Base-by-base conservation (phyloP, 2,888 invertebrate species). In the Chrysomela aeneicollis region DNA sequence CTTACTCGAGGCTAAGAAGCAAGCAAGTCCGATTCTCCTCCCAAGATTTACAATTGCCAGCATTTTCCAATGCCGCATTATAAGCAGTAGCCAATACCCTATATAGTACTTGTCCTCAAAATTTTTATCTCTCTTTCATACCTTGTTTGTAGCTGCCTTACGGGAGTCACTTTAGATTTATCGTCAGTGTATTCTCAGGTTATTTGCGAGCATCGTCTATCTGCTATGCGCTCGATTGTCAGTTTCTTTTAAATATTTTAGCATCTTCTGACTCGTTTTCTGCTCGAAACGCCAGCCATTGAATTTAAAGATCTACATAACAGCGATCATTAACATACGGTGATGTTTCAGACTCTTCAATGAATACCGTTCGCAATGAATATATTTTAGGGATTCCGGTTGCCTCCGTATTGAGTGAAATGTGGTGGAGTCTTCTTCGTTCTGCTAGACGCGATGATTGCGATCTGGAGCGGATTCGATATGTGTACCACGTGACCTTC, bases 81-180 rank as follows among this genome's bases (percentile, higher is more conserved):
- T 78, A 79, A 78, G 77, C 78, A 77, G 78, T 76, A 79, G 77
- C 77, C 79, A 78, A 80, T 81, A 79, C 81, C 81, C 79, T 82
- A 82, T 82, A 82, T 81, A 81, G 82, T 77, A 76, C 81, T 81
- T 79, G 82, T 82, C 79, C 81, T 82, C 82, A 81, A 82, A 82
- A 82, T 82, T 82, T 82, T 82, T 82, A 82, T 82, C 81, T 81
- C 80, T 81, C 79, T 79, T 81, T 79, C 79, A 81, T 78, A 78
- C 81, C 82, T 81, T 82, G 81, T 82, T 81, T 80, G 80, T 80
- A 80, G 77, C 77, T 78, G 78, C 78, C 77, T 79, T 76, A 76
- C 78, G 77, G 73, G 76, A 76, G 77, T 76, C 73, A 68, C 65
- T 73, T 73, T 74, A 77, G 79, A 81, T 81, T 80, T 81, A 81